Conservation (phyloP, 2,113 vertebrate species). For the Orcinus orca region DNA sequence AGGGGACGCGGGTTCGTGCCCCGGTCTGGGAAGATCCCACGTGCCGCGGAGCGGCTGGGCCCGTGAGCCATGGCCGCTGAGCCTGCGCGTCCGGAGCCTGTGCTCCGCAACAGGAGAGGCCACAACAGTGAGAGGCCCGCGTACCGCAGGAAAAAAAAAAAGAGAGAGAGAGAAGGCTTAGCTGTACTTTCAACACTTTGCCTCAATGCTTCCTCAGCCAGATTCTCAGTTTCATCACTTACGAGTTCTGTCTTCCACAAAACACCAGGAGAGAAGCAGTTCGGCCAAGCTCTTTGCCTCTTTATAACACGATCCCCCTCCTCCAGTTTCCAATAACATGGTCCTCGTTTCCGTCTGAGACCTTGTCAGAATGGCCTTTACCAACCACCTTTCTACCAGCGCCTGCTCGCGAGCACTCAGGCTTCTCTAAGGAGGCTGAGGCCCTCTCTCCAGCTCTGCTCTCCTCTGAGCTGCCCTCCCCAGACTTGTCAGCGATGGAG, state of each 20-base stretch:
- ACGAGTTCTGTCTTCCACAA: neutral
- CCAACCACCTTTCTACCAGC: neutral
- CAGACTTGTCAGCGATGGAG: rapidly evolving
- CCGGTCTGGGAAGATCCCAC: too few relatives aligned
- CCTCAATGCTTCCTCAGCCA: neutral
- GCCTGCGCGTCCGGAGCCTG: too few relatives aligned
- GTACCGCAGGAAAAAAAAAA: too few relatives aligned
- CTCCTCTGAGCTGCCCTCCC: neutral
- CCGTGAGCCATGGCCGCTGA: too few relatives aligned
- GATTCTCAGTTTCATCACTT: neutral
- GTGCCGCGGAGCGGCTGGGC: too few relatives aligned
- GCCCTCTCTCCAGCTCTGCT: neutral
- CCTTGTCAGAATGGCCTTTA: neutral
- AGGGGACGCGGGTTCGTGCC: too few relatives aligned
- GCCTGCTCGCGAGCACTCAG: neutral
- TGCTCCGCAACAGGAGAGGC: too few relatives aligned
- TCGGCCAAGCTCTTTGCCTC: neutral
- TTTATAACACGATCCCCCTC: neutral
- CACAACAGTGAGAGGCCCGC: too few relatives aligned
- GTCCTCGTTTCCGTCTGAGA: neutral
- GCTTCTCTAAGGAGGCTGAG: neutral
- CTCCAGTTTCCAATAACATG: neutral
- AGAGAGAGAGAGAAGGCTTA: neutral
- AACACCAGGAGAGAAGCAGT: neutral
- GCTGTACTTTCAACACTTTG: neutral